Conservation (phyloP, 2,797 vertebrate genomes). For the Taeniopygia guttata region DNA sequence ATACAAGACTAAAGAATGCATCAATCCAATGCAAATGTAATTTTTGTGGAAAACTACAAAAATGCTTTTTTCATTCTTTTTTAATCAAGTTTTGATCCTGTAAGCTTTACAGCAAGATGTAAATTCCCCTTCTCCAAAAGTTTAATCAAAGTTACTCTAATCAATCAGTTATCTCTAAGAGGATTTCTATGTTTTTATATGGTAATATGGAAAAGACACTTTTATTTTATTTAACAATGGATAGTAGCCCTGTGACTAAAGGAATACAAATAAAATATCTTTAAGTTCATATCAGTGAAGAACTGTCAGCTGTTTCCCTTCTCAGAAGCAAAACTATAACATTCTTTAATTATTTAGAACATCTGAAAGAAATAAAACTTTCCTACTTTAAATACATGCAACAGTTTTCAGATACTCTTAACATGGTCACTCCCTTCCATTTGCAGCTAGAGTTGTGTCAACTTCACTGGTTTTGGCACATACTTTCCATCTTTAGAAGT, state of each 20-base stretch:
- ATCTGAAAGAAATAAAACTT: not conserved
- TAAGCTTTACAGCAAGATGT: not conserved
- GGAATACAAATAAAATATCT: not conserved
- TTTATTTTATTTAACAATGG: not conserved
- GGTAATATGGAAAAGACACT: not conserved
- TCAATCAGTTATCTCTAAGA: not conserved
- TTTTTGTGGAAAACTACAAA: not conserved
- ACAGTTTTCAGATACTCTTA: not conserved
- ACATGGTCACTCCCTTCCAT: not conserved
- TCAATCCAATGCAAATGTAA: not conserved
- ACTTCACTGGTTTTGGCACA: not conserved
- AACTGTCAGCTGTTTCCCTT: not conserved
- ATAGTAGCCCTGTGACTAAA: not conserved
- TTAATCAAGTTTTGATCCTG: not conserved
- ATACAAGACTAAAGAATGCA: not conserved
- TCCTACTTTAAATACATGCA: not conserved
- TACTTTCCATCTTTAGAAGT: not conserved
- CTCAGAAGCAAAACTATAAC: not conserved
- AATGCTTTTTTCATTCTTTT: not conserved
- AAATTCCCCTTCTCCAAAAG: not conserved
- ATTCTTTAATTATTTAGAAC: not conserved
- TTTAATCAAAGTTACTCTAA: not conserved
- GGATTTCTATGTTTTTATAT: not conserved
- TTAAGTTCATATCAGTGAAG: rapidly evolving
- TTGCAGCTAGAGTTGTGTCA: not conserved